phyloP scores from a whole-genome alignment of 2,797 vertebrate genomes.

The Syngnathus rostellatus region DNA sequence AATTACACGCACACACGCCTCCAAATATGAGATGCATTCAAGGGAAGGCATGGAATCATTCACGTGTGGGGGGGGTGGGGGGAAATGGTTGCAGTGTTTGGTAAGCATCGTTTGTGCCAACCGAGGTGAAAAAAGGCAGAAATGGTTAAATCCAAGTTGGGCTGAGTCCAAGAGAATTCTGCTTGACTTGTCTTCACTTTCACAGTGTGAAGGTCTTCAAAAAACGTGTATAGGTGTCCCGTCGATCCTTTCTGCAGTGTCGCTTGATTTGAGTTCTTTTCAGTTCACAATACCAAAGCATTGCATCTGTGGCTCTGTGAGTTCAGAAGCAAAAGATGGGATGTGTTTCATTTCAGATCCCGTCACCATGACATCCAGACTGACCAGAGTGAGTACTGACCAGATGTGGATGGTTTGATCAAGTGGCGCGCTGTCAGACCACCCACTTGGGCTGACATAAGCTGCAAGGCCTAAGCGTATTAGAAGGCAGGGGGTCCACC shows the following conservation, averaged over 20 bases:
- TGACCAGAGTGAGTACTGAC: conserved; percentile 47
- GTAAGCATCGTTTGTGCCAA: conserved; percentile 23
- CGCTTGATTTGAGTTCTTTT: neutral
- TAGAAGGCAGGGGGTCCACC: conserved; percentile 57
- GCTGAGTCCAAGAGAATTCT: neutral
- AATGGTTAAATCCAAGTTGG: neutral
- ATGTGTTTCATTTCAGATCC: conserved; percentile 6
- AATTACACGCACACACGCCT: no score
- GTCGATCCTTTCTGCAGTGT: neutral
- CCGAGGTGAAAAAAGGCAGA: neutral
- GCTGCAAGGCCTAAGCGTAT: conserved; percentile 62
- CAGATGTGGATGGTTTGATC: conserved; percentile 64
- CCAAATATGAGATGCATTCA: conserved; percentile 15
- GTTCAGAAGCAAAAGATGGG: neutral
- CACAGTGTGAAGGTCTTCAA: neutral
- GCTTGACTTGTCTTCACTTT: neutral
- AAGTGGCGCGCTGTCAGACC: conserved; percentile 59
- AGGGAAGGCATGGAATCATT: conserved; percentile 18
- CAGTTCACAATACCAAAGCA: neutral
- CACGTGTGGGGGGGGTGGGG: conserved; percentile 23
- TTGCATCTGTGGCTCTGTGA: conserved; percentile 17
- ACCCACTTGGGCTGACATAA: conserved; percentile 63
- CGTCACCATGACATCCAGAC: conserved; percentile 41
- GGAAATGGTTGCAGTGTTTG: conserved; percentile 44
- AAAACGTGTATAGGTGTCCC: neutral